Conservation (phyloP, 1,140 invertebrate genomes). For the Anoplolepis gracilipes region DNA sequence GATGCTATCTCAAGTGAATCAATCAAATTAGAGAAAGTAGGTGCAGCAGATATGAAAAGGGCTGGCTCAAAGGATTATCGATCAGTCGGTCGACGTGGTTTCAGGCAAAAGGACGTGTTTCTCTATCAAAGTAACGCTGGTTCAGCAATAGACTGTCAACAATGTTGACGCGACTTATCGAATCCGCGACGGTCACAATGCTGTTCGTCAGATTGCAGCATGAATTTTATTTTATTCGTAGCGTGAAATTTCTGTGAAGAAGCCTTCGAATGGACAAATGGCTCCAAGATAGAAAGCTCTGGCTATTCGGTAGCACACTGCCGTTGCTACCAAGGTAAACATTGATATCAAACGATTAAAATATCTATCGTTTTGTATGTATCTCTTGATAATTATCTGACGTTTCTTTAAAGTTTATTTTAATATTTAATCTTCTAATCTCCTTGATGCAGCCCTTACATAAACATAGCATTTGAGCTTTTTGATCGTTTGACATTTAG, state of each 20-base stretch:
- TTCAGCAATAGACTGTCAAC: conserved; percentile 30
- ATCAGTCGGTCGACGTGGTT: conserved; percentile 43
- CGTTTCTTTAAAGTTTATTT: neutral
- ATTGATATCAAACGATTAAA: neutral
- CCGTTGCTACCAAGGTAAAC: conserved; percentile 91
- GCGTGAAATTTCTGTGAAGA: conserved; percentile 61
- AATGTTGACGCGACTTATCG: conserved; percentile 53
- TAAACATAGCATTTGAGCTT: neutral
- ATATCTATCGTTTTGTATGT: neutral
- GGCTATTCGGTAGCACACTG: conserved; percentile 94
- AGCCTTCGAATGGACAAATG: conserved; percentile 93
- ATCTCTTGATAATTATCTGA: neutral
- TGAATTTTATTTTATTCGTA: conserved; percentile 18
- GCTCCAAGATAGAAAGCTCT: conserved; percentile 94
- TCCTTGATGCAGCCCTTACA: neutral
- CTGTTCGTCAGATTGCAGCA: conserved; percentile 23
- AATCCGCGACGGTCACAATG: conserved; percentile 2
- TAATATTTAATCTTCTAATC: neutral
- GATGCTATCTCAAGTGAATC: neutral
- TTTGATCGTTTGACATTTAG: neutral
- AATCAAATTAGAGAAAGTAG: conserved; percentile 12
- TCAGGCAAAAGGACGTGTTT: conserved; percentile 19
- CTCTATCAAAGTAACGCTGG: neutral
- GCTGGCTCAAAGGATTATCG: conserved; percentile 40
- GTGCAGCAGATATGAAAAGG: neutral